A percentile compares a stretch with the other conserved stretches of the same genome.
Evolutionary conservation across 2,888 invertebrate species (phyloP).

Genomic region (Orthosia gothica): DNA sequence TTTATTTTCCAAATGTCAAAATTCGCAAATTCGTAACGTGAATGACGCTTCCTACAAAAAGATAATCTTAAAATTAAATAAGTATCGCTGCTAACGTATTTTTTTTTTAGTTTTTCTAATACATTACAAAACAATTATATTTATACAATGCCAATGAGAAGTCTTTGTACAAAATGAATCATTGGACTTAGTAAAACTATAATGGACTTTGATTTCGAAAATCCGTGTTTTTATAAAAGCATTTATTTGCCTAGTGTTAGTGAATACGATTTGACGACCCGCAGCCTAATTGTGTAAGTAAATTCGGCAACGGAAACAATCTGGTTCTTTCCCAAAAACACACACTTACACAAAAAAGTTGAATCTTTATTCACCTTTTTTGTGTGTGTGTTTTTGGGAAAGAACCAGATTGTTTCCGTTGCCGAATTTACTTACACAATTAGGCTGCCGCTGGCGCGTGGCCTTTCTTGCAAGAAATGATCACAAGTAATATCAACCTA

Average conservation of each 20-base stretch:
- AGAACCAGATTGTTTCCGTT: no score
- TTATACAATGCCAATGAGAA: conserved; percentile 37
- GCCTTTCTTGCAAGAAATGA: background rate
- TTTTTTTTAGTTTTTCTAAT: conserved; percentile 2
- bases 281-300: no score
- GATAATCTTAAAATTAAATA: conserved; percentile 50
- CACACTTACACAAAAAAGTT: no score
- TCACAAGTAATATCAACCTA: background rate
- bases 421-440: no score
- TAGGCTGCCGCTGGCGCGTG: background rate
- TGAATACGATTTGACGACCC: no score
- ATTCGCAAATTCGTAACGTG: background rate
- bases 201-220: no score
- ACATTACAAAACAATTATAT: conserved; percentile 12
- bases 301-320: no score
- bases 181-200: background rate
- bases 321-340: no score
- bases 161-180: conserved; percentile 25
- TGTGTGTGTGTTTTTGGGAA: no score
- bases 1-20: background rate
- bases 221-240: no score
- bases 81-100: conserved; percentile 36
- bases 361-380: no score
- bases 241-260: no score
- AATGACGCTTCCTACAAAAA: conserved; percentile 27